phyloP scores from a whole-genome alignment of 2,888 invertebrate genomes.

The Drosophila percnosoma region DNA sequence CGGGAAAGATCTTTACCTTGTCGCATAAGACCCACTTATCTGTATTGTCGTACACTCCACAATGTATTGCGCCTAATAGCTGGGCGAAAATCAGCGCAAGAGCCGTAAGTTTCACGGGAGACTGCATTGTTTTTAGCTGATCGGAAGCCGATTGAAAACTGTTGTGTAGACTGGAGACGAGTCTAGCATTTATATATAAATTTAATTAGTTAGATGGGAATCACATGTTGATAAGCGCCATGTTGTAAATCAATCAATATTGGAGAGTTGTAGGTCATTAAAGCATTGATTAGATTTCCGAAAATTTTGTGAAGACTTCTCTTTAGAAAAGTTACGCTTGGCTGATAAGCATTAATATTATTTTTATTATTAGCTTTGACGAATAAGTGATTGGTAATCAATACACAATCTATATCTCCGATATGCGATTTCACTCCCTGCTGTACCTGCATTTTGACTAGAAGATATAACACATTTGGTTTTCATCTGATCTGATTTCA shows the following conservation, averaged over 20 bases:
- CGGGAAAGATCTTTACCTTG: constrained; percentile 33
- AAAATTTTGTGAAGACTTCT: not conserved
- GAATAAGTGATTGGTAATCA: not conserved
- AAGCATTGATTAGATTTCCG: constrained; percentile 27
- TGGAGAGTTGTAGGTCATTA: not conserved
- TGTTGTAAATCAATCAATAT: too few species aligned
- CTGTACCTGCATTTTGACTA: not conserved
- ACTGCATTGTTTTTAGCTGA: constrained; percentile 36
- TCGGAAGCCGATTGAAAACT: constrained; percentile 1
- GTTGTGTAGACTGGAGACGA: too few species aligned
- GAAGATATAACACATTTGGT: not conserved
- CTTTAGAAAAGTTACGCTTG: not conserved
- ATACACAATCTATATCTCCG: not conserved
- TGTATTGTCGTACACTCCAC: constrained; percentile 40
- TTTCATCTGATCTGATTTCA: not conserved
- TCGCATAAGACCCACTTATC: constrained; percentile 39
- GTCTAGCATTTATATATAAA: constrained; percentile 17
- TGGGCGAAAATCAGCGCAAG: constrained; percentile 38
- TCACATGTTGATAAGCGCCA: constrained; percentile 8
- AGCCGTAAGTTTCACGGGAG: constrained; percentile 19
- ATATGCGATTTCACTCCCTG: too few species aligned
- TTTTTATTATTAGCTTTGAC: not conserved
- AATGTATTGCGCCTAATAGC: constrained; percentile 37
- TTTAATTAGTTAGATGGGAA: not conserved
- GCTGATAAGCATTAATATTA: not conserved